Conservation (phyloP, 1,140 invertebrate genomes). For the Drosophila miranda region DNA sequence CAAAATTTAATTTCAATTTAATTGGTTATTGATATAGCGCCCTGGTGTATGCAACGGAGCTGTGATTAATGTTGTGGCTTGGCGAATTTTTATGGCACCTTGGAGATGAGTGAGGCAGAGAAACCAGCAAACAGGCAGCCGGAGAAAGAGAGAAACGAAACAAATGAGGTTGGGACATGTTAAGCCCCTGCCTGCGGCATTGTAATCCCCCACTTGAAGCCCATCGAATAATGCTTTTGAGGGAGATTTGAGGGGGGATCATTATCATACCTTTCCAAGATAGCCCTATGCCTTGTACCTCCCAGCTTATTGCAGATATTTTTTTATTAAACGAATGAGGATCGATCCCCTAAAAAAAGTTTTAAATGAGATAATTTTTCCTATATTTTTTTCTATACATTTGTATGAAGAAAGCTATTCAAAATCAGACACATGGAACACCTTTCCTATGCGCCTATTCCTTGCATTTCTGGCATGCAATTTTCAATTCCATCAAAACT, state of each 20-base stretch:
- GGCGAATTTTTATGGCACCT: constrained; percentile 74
- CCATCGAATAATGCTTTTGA: constrained; percentile 10
- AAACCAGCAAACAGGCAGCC: background rate
- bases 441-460: too few relatives aligned
- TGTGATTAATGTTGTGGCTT: constrained; percentile 77
- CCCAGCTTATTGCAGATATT: too few relatives aligned
- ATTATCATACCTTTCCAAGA: too few relatives aligned
- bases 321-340: too few relatives aligned
- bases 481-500: background rate
- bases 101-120: constrained; percentile 43
- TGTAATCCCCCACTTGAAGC: constrained; percentile 37
- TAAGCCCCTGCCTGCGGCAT: constrained; percentile 32
- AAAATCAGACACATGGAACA: too few relatives aligned
- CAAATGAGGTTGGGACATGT: constrained; percentile 51
- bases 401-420: too few relatives aligned
- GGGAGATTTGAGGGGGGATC: too few relatives aligned
- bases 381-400: too few relatives aligned
- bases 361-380: too few relatives aligned
- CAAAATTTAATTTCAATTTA: constrained; percentile 79
- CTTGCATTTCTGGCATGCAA: too few relatives aligned
- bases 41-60: constrained; percentile 68
- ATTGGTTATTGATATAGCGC: constrained; percentile 79
- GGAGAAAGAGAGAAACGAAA: constrained; percentile 5
- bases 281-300: too few relatives aligned
- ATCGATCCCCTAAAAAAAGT: too few relatives aligned